A percentile compares a stretch with the other conserved stretches of the same genome.
These are phyloP conservation scores for Nematostella vectensis DNA, from an alignment of 92 coral and sea anemone genomes.

Conservation along the genomic window DNA sequence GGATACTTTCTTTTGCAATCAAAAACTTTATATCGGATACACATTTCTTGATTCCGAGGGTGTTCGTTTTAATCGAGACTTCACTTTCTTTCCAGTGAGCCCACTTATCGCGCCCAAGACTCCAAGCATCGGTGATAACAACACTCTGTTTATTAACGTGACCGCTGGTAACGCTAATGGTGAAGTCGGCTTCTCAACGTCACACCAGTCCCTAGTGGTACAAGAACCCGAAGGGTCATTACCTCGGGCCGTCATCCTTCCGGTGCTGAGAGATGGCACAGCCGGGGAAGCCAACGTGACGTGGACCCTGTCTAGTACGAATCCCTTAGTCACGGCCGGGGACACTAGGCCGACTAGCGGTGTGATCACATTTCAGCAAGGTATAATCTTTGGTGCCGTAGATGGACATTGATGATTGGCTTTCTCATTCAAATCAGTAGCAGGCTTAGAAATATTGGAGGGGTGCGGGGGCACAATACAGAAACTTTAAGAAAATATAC, in stretches of 20 bases:
- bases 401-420: background rate
- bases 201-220: slow-evolving; percentile 40
- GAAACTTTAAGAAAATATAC: no score
- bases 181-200: slow-evolving; percentile 67
- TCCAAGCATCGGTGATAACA: slow-evolving; percentile 60
- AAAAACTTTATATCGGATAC: no score
- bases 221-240: slow-evolving; percentile 65
- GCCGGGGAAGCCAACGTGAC: slow-evolving; percentile 50
- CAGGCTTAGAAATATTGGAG: no score
- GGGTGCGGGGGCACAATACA: no score
- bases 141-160: slow-evolving; percentile 48
- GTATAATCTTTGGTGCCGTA: no score
- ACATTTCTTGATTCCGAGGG: no score
- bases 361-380: slow-evolving; percentile 56
- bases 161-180: slow-evolving; percentile 81
- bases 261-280: slow-evolving; percentile 74
- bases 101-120: slow-evolving; percentile 56
- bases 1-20: no score
- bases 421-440: no score
- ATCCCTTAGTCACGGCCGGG: slow-evolving; percentile 30
- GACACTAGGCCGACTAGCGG: slow-evolving; percentile 65
- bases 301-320: slow-evolving; percentile 63
- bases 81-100: slow-evolving; percentile 23
- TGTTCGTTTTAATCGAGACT: no score
- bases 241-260: slow-evolving; percentile 25